Evolutionary conservation across 2,888 invertebrate species (phyloP), one percentile per base, ranked within the genome.

Genomic region (Laspeyria flexula): DNA sequence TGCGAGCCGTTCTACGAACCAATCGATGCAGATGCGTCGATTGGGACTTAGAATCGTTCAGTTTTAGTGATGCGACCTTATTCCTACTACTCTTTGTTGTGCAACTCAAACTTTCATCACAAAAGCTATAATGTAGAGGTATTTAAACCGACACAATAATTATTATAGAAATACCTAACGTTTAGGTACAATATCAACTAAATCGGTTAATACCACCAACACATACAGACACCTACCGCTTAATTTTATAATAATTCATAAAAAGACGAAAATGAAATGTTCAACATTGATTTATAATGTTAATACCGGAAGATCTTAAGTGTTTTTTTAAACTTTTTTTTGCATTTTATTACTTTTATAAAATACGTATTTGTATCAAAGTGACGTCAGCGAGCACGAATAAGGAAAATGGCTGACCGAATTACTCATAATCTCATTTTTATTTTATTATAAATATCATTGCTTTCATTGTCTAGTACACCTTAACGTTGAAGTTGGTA

Each of bases 281-380:
- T 82, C 76, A 86, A 87, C 86, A 86, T 85, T 81, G 83, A 82
- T 80, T 81, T 80, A 77, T 79, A 60, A 64, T 60, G 62, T 84
- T 65, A 71, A 70, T 76, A 88, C 84, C 86, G 91, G 90, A 92
- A 92, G 91, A 90, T 90, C 90, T 85, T 83, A 84, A 83, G 81
- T 83, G 81, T 83, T 86, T 86, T 85, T 85, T 83, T 79, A 77
- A 71, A 60, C 71, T 83, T 83, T 81, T 79, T 83, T 82, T 80
- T 78, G 69, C 60, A 65, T 71, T 78, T 77, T 79, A 78, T 79
- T 80, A 79, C 55, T 78, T 89, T 88, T 90, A 90, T 86, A 92
- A 92, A 92, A 92, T 90, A 90, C 87, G 86, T 86, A 84, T 86
- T 73, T 87, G 89, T 91, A 91, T 91, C 91, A 91, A 92, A 92